These are phyloP conservation scores for Prionace glauca DNA, from an alignment of 2,797 vertebrate species.

Conservation along the genomic window DNA sequence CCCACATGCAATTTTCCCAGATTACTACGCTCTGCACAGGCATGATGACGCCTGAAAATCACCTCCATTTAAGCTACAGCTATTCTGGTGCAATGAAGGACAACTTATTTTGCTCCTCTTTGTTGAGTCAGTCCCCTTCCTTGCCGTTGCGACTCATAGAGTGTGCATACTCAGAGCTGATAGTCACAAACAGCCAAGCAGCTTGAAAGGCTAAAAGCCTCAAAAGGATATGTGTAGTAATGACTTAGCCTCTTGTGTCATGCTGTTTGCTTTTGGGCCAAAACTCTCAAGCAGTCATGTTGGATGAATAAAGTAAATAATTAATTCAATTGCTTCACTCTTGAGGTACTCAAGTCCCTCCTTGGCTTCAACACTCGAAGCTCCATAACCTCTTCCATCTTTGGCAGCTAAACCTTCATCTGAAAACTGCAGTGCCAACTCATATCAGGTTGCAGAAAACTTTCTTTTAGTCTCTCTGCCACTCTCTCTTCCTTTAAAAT, in stretches of 20 bases:
- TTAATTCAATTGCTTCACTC: not conserved
- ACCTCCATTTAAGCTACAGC: not conserved
- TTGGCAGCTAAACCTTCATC: not conserved
- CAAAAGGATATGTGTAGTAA: not conserved
- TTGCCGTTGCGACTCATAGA: not conserved
- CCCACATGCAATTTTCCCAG: no score
- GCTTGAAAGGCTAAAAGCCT: not conserved
- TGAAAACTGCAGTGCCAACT: not conserved
- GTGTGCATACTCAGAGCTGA: not conserved
- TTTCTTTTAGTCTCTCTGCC: not conserved
- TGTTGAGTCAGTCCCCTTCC: not conserved
- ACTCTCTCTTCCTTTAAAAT: not conserved
- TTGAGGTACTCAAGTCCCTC: not conserved
- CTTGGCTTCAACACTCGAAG: no score
- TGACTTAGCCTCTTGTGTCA: not conserved
- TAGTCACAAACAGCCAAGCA: not conserved
- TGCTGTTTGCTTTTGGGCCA: not conserved
- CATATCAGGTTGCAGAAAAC: not conserved
- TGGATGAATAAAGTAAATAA: not conserved
- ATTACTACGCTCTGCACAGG: no score
- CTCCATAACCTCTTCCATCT: not conserved
- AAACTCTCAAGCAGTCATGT: not conserved
- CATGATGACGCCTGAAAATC: no score
- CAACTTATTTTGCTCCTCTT: not conserved
- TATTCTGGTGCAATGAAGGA: not conserved